phyloP scores from a whole-genome alignment of 2,797 vertebrate species.

The Pogoniulus pusillus region DNA sequence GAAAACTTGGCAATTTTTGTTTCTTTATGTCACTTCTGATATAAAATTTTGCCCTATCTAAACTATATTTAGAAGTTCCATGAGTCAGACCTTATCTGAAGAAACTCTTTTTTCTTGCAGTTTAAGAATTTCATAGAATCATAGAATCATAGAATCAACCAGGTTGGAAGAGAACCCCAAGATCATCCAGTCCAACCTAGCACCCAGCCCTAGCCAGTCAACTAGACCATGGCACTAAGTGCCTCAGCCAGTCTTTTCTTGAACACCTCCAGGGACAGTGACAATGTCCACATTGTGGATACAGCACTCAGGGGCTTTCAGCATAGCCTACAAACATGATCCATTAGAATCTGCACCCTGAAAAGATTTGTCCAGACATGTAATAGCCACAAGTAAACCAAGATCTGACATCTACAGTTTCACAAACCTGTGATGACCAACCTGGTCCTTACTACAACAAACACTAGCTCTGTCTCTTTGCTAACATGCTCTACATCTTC shows the following conservation, averaged over 20 bases:
- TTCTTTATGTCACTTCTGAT: not conserved
- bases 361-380: constrained; percentile 63
- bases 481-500: not conserved
- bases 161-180: no score
- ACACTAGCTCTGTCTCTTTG: not conserved
- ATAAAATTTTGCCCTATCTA: not conserved
- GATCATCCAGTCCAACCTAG: no score
- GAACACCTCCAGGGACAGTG: no score
- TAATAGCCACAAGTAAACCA: constrained; percentile 45
- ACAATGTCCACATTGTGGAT: not conserved
- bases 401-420: constrained; percentile 63
- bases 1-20: not conserved
- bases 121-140: not conserved
- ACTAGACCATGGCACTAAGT: no score
- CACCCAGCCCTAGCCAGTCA: no score
- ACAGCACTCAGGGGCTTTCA: not conserved
- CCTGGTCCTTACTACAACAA: not conserved
- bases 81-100: not conserved
- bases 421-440: not conserved
- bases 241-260: no score
- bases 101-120: not conserved
- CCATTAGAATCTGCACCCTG: constrained; percentile 27
- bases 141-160: no score
- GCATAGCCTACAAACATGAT: not conserved
- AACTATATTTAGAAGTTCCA: not conserved